These are phyloP conservation scores for Cyrtonyx montezumae DNA, from an alignment of 2,113 vertebrate genomes.

Conservation along the genomic window DNA sequence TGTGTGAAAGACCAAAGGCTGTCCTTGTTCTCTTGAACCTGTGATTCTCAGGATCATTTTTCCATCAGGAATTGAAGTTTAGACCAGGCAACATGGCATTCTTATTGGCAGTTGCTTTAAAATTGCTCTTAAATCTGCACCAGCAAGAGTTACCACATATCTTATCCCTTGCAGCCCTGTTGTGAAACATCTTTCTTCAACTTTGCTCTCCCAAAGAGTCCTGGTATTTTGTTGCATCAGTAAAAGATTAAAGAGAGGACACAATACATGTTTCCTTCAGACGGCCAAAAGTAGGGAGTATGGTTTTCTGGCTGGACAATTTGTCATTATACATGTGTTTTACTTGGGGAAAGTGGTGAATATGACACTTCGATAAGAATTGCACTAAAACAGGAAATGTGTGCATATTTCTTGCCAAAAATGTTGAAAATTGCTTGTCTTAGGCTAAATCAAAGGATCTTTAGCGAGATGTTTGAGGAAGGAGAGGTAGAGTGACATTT, in stretches of 20 bases:
- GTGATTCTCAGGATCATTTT: not conserved
- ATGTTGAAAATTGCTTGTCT: constrained; percentile 5
- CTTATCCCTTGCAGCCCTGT: not conserved
- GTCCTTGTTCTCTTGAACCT: not conserved
- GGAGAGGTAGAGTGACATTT: constrained; percentile 4
- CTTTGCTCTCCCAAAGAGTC: not conserved
- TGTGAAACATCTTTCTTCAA: constrained; percentile 20
- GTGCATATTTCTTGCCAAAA: constrained; percentile 24
- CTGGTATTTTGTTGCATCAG: constrained; percentile 8
- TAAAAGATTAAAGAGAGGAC: not conserved
- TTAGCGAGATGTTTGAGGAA: not conserved
- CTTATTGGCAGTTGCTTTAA: not conserved
- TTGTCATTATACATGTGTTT: not conserved
- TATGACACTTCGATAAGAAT: not conserved
- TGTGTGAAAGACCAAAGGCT: not conserved
- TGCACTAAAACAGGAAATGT: not conserved
- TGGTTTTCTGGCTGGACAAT: not conserved
- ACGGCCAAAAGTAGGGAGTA: not conserved
- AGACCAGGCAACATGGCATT: not conserved
- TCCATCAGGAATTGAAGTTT: not conserved
- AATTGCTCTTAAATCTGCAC: not conserved
- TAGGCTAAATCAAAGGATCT: constrained; percentile 18
- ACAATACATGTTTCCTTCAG: not conserved
- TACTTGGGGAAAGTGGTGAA: not conserved
- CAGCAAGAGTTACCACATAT: not conserved